Evolutionary conservation across 2,797 vertebrate genomes (phyloP).

Genomic region (Poeciliopsis gracilis): DNA sequence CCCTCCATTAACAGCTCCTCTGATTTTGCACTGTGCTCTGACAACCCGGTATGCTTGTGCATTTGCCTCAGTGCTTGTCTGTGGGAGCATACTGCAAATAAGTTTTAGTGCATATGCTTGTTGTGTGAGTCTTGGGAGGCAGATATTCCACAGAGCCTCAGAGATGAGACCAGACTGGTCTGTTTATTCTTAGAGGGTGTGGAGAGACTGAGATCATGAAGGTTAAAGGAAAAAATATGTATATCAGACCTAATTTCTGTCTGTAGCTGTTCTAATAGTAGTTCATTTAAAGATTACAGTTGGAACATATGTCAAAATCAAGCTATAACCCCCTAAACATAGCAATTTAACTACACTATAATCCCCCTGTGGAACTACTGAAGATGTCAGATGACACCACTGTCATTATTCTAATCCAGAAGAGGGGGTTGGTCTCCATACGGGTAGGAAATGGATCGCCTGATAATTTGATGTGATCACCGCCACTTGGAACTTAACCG

Average conservation of each 20-base stretch:
- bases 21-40: slow-evolving; percentile 69
- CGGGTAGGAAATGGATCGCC: background rate
- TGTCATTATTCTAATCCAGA: background rate
- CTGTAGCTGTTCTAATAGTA: background rate
- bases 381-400: background rate
- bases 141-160: slow-evolving; percentile 32
- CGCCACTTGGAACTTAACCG: background rate
- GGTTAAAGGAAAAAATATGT: slow-evolving; percentile 5
- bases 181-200: slow-evolving; percentile 45
- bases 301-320: background rate
- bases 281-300: background rate
- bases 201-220: slow-evolving; percentile 8
- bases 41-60: slow-evolving; percentile 53
- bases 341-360: background rate
- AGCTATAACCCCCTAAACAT: background rate
- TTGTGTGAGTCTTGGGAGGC: slow-evolving; percentile 56
- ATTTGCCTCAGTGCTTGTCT: slow-evolving; percentile 28
- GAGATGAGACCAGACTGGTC: slow-evolving; percentile 29
- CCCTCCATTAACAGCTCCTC: slow-evolving; percentile 73
- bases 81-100: slow-evolving; percentile 54
- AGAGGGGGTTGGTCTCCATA: background rate
- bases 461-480: background rate
- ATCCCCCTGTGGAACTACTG: too few species aligned
- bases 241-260: slow-evolving; percentile 4
- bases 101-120: slow-evolving; percentile 39